A percentile compares a stretch with the other conserved stretches of the same genome.
phyloP scores from a whole-genome alignment of 2,888 invertebrate genomes.

The Cantharis lateralis region DNA sequence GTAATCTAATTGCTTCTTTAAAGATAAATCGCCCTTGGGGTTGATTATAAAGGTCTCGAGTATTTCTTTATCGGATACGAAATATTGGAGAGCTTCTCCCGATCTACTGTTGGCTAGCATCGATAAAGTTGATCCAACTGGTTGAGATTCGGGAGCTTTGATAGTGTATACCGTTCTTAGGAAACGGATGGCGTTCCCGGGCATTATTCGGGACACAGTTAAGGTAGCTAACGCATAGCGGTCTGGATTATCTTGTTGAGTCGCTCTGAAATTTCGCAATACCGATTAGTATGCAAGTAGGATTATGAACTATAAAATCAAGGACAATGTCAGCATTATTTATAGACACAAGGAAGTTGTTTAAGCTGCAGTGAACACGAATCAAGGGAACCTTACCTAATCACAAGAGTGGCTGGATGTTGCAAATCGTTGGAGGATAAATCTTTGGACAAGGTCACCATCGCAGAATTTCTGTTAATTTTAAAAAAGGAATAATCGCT shows the following conservation, averaged over 20 bases:
- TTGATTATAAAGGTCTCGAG: constrained; percentile 77
- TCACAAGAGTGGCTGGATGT: constrained; percentile 68
- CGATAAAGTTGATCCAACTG: constrained; percentile 73
- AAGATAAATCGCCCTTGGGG: constrained; percentile 77
- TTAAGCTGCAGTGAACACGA: neutral
- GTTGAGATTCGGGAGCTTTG: constrained; percentile 76
- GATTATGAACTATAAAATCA: neutral
- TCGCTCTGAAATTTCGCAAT: constrained; percentile 74
- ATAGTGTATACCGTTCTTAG: constrained; percentile 72
- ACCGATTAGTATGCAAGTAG: neutral
- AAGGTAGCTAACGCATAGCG: constrained; percentile 86
- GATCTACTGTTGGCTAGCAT: constrained; percentile 71
- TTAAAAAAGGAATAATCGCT: constrained; percentile 67
- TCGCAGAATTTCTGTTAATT: constrained; percentile 56
- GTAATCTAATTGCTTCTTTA: constrained; percentile 77
- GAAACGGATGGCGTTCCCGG: constrained; percentile 62
- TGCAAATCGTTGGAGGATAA: constrained; percentile 66
- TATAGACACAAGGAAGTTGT: neutral
- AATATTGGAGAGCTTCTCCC: constrained; percentile 71
- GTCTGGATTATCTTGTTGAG: constrained; percentile 80
- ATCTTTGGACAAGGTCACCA: constrained; percentile 62
- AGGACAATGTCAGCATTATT: neutral
- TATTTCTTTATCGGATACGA: constrained; percentile 75
- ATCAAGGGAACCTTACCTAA: constrained; percentile 14
- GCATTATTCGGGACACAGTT: constrained; percentile 62